Percentiles rank a stretch among this genome's conserved stretches.
Conservation (phyloP, 2,113 vertebrate genomes). For the Macaca nemestrina region DNA sequence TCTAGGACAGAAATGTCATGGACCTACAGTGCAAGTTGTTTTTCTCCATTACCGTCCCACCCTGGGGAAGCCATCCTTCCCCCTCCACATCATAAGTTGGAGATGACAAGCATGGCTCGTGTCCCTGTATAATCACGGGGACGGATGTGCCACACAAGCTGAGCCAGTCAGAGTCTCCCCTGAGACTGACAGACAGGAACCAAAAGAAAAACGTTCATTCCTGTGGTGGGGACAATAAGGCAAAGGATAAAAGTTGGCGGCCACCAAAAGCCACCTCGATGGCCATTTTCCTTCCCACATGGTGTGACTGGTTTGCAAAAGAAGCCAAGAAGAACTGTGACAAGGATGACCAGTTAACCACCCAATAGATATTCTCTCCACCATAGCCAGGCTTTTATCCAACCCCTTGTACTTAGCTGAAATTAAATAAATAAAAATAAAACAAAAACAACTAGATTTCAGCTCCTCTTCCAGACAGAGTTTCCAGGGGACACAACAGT, state of each 20-base stretch:
- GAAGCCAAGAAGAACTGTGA: background rate
- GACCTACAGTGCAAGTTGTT: background rate
- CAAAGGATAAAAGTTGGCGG: background rate
- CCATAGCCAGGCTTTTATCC: background rate
- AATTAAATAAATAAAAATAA: background rate
- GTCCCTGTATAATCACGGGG: too few species aligned
- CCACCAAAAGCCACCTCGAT: background rate
- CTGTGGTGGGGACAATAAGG: background rate
- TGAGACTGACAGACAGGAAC: background rate
- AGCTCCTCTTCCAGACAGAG: background rate
- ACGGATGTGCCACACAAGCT: background rate
- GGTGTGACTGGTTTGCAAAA: background rate
- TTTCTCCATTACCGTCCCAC: background rate
- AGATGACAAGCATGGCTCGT: background rate
- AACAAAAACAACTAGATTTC: background rate
- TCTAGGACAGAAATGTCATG: background rate
- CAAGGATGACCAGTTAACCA: background rate
- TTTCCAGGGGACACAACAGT: background rate
- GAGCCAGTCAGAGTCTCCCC: background rate
- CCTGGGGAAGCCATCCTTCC: too few species aligned
- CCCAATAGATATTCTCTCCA: background rate
- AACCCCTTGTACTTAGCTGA: background rate
- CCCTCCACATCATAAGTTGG: background rate
- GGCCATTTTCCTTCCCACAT: background rate
- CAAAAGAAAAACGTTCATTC: background rate